Percentiles rank a stretch among this genome's conserved stretches.
Conservation (phyloP, 2,113 vertebrate species). For the Entosphenus tridentatus region DNA sequence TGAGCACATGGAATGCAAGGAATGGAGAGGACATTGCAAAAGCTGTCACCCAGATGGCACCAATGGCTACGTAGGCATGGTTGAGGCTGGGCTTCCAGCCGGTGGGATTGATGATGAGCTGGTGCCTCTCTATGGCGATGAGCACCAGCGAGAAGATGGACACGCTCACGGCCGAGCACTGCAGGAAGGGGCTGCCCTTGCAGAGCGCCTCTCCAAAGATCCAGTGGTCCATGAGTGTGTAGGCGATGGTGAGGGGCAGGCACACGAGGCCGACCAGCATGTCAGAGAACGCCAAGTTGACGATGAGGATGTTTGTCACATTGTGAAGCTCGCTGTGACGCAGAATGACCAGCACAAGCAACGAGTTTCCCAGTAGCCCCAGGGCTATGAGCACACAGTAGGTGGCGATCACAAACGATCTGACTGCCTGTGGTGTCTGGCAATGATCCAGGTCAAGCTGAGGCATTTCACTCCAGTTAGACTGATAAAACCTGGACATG, state of each 20-base stretch:
- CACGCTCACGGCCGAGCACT: slow-evolving; percentile 47
- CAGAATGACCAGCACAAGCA: slow-evolving; percentile 42
- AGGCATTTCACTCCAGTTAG: not conserved
- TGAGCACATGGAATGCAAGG: slow-evolving; percentile 34
- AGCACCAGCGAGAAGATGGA: slow-evolving; percentile 57
- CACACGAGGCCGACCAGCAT: slow-evolving; percentile 47
- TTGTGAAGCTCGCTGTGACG: slow-evolving; percentile 58
- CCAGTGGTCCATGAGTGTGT: slow-evolving; percentile 68
- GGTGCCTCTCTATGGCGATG: slow-evolving; percentile 49
- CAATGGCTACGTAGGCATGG: slow-evolving; percentile 44
- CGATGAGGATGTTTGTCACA: slow-evolving; percentile 57
- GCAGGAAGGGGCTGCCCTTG: slow-evolving; percentile 47
- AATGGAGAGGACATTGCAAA: slow-evolving; percentile 41
- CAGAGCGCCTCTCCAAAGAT: slow-evolving; percentile 54
- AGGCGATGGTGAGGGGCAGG: slow-evolving; percentile 53
- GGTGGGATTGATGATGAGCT: slow-evolving; percentile 48
- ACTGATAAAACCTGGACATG: no score
- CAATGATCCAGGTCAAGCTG: not conserved
- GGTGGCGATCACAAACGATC: slow-evolving; percentile 12
- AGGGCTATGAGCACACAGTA: slow-evolving; percentile 48
- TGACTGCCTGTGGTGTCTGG: slow-evolving; percentile 5
- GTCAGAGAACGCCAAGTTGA: slow-evolving; percentile 57
- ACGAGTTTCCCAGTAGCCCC: slow-evolving; percentile 45
- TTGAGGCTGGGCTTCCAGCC: slow-evolving; percentile 49
- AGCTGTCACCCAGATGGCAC: slow-evolving; percentile 40